Conservation (phyloP, 2,113 vertebrate genomes). For the Tauraco erythrolophus region DNA sequence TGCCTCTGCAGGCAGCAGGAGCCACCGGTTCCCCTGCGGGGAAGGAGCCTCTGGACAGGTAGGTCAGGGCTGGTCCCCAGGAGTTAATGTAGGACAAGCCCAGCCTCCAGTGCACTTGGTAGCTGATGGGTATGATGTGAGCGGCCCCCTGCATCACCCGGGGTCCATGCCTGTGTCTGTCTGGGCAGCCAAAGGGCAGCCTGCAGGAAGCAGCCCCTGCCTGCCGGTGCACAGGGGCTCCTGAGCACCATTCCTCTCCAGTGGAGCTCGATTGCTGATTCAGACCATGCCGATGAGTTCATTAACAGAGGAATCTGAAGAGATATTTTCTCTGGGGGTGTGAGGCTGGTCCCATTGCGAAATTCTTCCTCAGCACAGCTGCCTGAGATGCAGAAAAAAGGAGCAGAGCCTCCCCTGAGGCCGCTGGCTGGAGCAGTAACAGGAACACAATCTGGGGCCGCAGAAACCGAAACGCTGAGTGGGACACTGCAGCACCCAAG, state of each 20-base stretch:
- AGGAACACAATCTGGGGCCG: background rate
- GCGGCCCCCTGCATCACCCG: background rate
- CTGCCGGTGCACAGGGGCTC: background rate
- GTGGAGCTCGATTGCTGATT: background rate
- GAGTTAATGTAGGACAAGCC: background rate
- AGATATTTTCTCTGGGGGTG: conserved; percentile 22
- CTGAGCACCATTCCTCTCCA: background rate
- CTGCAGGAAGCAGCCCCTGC: background rate
- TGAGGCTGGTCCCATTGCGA: conserved; percentile 11
- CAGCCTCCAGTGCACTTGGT: background rate
- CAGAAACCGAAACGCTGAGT: background rate
- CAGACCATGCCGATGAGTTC: background rate
- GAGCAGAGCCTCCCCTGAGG: background rate
- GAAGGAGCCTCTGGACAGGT: background rate
- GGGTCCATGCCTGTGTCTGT: background rate
- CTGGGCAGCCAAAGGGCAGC: background rate
- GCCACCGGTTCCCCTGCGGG: background rate
- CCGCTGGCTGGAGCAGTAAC: background rate
- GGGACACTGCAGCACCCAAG: background rate
- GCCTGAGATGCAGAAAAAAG: conserved; percentile 5
- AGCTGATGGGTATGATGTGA: background rate
- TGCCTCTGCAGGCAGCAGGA: background rate
- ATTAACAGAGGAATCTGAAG: conserved; percentile 39
- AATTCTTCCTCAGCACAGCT: conserved; percentile 30
- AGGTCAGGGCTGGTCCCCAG: background rate